phyloP scores from a whole-genome alignment of 2,797 vertebrate species.

The Hapalemur alaotrensis region DNA sequence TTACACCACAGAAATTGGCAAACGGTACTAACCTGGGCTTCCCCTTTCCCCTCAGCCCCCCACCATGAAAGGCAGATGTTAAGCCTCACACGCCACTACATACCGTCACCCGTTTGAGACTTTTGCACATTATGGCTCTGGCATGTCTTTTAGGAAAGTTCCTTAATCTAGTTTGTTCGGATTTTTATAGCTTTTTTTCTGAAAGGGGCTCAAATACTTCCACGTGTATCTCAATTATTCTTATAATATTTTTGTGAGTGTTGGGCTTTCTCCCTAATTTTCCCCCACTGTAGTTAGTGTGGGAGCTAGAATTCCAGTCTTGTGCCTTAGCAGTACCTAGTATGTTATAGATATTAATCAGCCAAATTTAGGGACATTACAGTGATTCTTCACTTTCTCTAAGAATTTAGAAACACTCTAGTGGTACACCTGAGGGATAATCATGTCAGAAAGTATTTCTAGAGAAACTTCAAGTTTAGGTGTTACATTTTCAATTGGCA shows the following conservation, averaged over 20 bases:
- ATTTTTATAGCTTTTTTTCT: neutral
- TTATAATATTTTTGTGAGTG: neutral
- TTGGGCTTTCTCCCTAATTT: neutral
- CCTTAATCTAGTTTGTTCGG: neutral
- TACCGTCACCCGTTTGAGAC: neutral
- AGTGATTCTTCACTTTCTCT: neutral
- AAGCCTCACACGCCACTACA: neutral
- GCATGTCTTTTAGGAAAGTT: neutral
- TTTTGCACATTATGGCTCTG: neutral
- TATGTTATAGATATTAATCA: neutral
- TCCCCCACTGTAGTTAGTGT: neutral
- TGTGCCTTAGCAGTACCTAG: neutral
- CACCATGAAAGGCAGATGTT: neutral
- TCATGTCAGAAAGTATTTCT: slow-evolving; percentile 48
- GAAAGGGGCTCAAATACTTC: neutral
- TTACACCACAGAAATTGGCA: neutral
- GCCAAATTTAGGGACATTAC: neutral
- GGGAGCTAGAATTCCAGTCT: neutral
- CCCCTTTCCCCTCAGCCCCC: neutral
- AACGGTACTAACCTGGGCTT: neutral
- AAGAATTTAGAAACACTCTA: slow-evolving; percentile 42
- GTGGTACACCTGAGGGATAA: neutral
- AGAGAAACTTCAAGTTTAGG: slow-evolving; percentile 15
- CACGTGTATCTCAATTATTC: neutral
- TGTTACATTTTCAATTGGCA: slow-evolving; percentile 24